Evolutionary conservation across 2,888 invertebrate species (phyloP).

Genomic region (Synergus laeviventris): DNA sequence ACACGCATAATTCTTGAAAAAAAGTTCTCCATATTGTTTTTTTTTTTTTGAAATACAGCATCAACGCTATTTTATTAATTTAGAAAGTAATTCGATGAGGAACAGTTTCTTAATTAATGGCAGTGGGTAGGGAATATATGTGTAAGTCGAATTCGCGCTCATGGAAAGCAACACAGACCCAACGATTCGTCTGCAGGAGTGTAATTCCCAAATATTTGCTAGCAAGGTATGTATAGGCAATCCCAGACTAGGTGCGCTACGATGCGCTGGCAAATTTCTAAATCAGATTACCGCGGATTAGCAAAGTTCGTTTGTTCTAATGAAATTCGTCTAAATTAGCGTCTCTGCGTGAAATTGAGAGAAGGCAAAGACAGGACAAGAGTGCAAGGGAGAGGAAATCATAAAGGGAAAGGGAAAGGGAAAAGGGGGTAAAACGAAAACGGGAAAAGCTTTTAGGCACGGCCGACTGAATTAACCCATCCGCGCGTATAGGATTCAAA

Average conservation of each 20-base stretch:
- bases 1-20: not conserved
- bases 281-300: conserved; percentile 75
- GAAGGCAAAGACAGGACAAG: conserved; percentile 42
- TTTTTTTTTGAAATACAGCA: not conserved
- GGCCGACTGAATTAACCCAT: conserved; percentile 53
- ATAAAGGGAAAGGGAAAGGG: conserved; percentile 43
- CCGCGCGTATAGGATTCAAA: conserved; percentile 30
- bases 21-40: not conserved
- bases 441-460: conserved; percentile 54
- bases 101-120: conserved; percentile 10
- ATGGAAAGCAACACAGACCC: conserved; percentile 45
- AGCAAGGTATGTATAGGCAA: conserved; percentile 60
- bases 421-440: conserved; percentile 40
- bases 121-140: not conserved
- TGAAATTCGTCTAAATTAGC: conserved; percentile 76
- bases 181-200: conserved; percentile 62
- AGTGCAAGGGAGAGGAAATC: conserved; percentile 49
- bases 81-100: not conserved
- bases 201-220: conserved; percentile 74
- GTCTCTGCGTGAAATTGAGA: conserved; percentile 65
- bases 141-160: conserved; percentile 41
- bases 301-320: conserved; percentile 76
- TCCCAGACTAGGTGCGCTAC: conserved; percentile 59
- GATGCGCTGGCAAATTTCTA: conserved; percentile 74
- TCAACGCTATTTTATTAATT: not conserved